Conservation (phyloP, 2,113 vertebrate species). For the Oreocharis arfaki region DNA sequence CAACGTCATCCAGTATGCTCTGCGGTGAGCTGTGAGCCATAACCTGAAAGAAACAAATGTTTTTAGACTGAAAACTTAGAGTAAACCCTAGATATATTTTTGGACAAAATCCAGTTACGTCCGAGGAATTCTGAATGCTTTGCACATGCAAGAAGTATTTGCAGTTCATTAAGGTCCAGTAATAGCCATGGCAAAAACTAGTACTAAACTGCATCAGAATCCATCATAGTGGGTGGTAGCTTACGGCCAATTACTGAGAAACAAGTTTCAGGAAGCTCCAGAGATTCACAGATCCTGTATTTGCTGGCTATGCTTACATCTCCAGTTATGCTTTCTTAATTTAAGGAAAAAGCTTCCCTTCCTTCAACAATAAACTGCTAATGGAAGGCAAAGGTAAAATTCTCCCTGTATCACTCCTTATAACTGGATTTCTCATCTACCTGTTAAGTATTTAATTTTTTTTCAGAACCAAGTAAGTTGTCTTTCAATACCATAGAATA, state of each 20-base stretch:
- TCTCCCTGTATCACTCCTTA: neutral
- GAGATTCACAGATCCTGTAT: neutral
- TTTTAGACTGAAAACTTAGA: neutral
- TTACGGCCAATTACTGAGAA: neutral
- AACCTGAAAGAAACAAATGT: slow-evolving; percentile 76
- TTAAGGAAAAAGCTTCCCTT: neutral
- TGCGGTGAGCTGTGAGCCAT: slow-evolving; percentile 98
- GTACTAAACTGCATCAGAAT: neutral
- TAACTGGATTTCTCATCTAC: neutral
- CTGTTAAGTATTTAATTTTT: neutral
- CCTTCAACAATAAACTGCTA: neutral
- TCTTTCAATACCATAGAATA: neutral
- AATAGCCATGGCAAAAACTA: neutral
- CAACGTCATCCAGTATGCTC: slow-evolving; percentile 96
- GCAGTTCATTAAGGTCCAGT: neutral
- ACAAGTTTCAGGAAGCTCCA: neutral
- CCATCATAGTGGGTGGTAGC: neutral
- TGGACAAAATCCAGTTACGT: neutral
- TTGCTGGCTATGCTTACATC: neutral
- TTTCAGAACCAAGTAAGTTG: neutral
- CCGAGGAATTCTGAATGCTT: neutral
- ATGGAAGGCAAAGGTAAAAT: neutral
- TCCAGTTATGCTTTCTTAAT: neutral
- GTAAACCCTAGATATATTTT: neutral
- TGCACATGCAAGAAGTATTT: neutral